Conservation (phyloP, 2,797 vertebrate species). For the Crocidura indochinensis region DNA sequence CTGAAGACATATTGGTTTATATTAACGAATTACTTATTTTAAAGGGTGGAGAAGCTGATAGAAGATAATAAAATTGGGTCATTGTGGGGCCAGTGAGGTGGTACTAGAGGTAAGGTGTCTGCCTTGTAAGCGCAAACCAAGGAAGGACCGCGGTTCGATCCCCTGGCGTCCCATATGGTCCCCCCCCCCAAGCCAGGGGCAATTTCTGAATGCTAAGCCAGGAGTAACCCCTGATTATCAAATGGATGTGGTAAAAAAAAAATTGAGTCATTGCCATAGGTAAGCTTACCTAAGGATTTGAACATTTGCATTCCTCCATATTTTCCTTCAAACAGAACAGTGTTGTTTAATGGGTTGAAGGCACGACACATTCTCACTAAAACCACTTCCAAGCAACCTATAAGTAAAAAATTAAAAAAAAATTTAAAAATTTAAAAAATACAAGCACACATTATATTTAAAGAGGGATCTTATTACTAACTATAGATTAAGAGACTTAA, state of each 20-base stretch:
- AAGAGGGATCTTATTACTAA: constrained; percentile 28
- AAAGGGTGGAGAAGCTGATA: not conserved
- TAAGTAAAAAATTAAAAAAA: too few relatives aligned
- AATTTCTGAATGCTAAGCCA: too few relatives aligned
- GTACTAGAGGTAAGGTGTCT: too few relatives aligned
- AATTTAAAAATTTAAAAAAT: constrained; percentile 63
- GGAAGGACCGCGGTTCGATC: too few relatives aligned
- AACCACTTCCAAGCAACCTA: constrained; percentile 99
- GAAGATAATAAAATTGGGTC: constrained; percentile 27
- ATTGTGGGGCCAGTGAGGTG: too few relatives aligned
- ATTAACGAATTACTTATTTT: constrained; percentile 1
- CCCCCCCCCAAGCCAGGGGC: too few relatives aligned
- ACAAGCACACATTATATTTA: not conserved
- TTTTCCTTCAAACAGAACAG: constrained; percentile 99
- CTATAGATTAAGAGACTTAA: constrained; percentile 36
- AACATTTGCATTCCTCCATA: constrained; percentile 99
- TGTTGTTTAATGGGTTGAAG: constrained; percentile 99
- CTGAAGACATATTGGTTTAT: constrained; percentile 41
- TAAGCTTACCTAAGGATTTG: constrained; percentile 96
- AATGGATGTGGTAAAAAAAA: too few relatives aligned
- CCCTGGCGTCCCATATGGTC: too few relatives aligned
- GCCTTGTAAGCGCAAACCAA: too few relatives aligned
- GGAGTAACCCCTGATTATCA: too few relatives aligned
- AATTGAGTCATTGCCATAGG: constrained; percentile 6
- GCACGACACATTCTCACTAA: constrained; percentile 99